A percentile compares a stretch with the other conserved stretches of the same genome.
phyloP scores from a whole-genome alignment of 2,888 invertebrate genomes.

The Danaus chrysippus region DNA sequence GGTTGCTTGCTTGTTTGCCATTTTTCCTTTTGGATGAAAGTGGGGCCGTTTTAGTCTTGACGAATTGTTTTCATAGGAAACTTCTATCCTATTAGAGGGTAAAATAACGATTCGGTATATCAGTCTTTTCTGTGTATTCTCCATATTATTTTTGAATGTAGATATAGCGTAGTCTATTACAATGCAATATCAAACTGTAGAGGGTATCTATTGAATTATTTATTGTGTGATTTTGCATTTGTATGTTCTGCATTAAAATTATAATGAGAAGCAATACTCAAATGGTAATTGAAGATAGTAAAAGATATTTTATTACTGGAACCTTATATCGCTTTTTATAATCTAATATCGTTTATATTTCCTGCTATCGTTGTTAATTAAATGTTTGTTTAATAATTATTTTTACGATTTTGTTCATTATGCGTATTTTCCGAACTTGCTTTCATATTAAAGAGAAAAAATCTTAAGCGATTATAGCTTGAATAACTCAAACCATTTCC shows the following conservation, averaged over 20 bases:
- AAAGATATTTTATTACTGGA: no score
- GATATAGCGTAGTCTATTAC: background rate
- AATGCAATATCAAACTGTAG: conserved; percentile 43
- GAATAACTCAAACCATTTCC: background rate
- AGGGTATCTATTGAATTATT: conserved; percentile 37
- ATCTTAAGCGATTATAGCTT: background rate
- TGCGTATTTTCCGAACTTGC: no score
- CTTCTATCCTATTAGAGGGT: conserved; percentile 29
- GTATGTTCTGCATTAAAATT: no score
- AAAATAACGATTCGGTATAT: conserved; percentile 11
- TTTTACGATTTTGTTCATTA: no score
- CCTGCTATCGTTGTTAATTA: no score
- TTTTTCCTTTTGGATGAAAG: conserved; percentile 74
- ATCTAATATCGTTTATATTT: no score
- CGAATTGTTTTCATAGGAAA: conserved; percentile 68
- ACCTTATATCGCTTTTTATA: no score
- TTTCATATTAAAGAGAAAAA: no score
- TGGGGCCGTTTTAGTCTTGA: conserved; percentile 66
- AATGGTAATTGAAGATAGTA: no score
- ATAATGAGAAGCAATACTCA: no score
- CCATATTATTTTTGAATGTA: background rate
- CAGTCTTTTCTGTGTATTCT: conserved; percentile 25
- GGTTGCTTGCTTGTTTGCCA: conserved; percentile 76
- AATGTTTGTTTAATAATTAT: no score
- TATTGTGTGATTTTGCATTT: no score